phyloP scores from a whole-genome alignment of 1,140 invertebrate genomes.

The Helicoverpa zea region DNA sequence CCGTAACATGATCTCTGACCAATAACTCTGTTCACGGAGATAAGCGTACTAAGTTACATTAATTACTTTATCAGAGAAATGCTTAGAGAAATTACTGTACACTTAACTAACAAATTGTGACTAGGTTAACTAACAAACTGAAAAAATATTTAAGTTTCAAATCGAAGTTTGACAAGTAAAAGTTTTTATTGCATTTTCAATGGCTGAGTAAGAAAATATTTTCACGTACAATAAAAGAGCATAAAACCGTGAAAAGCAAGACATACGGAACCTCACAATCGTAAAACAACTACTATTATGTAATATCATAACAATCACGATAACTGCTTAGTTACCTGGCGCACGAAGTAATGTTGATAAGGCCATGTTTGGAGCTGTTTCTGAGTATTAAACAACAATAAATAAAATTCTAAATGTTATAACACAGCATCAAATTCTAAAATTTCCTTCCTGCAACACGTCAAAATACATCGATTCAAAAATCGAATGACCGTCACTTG shows the following conservation, averaged over 20 bases:
- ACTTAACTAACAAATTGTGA: too few species aligned
- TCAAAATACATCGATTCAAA: slow-evolving; percentile 23
- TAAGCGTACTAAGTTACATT: too few species aligned
- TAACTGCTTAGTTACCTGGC: slow-evolving; percentile 64
- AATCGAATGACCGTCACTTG: slow-evolving; percentile 15
- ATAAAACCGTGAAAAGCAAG: neutral
- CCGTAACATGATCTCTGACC: too few species aligned
- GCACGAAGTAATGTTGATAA: slow-evolving; percentile 73
- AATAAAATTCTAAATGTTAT: slow-evolving; percentile 27
- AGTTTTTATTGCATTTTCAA: too few species aligned
- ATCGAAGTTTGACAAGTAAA: too few species aligned
- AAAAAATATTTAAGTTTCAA: too few species aligned
- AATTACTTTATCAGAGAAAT: too few species aligned
- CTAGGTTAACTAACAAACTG: too few species aligned
- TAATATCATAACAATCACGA: slow-evolving; percentile 60
- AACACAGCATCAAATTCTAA: neutral
- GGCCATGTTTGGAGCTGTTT: slow-evolving; percentile 61
- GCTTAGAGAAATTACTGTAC: too few species aligned
- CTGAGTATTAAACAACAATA: neutral
- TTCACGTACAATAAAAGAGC: too few species aligned
- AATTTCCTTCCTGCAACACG: neutral
- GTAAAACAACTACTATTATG: slow-evolving; percentile 60
- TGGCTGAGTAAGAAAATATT: too few species aligned
- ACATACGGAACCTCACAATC: neutral
- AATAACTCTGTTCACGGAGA: too few species aligned